Evolutionary conservation across 2,797 vertebrate species (phyloP), one percentile per base, ranked within the genome.

Genomic region (Siniperca scherzeri): DNA sequence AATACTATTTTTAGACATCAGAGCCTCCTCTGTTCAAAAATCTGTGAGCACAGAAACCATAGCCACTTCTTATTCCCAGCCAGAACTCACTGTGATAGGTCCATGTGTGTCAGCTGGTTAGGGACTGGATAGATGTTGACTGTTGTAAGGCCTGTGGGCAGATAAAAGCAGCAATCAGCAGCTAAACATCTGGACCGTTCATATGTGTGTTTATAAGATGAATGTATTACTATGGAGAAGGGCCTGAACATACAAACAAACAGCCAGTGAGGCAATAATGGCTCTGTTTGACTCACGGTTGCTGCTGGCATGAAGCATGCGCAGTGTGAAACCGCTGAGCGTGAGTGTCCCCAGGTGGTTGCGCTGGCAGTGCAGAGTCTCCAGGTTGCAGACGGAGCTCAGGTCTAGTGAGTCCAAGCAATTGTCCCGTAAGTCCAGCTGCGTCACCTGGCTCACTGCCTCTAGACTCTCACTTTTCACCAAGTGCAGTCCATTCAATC

Each of bases 381-480:
- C 98, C 95, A 99, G 94, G 93, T 92, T 96, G 92, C 96, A 96
- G 82, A 97, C 73, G 14, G 95, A 95, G 94, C 97, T 97, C 88
- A 99, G 95, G 91, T 99, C 97, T 80, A 99, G 93, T 21, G 96
- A 94, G 70, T 94, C 93, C 84, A 99, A 93, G 36, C 92, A 92
- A 92, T 99, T 99, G 95, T 99, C 97, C 89, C 98, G 95, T 84
- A 99, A 85, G 94, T 99, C 98, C 93, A 99, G 82, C 76, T 97
- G 96, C 21, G 95, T 96, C 83, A 99, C 92, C 71, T 97, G 96
- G 88, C 94, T 97, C 88, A 98, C 95, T 25, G 95, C 93, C 85
- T 98, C 97, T 66, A 95, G 81, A 82, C 88, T 95, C 85, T 96
- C 96, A 79, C 91, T 94, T 88, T 93, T 93, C 80, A 97, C 88